Conservation (phyloP, 2,797 vertebrate genomes). For the Acanthopagrus latus region DNA sequence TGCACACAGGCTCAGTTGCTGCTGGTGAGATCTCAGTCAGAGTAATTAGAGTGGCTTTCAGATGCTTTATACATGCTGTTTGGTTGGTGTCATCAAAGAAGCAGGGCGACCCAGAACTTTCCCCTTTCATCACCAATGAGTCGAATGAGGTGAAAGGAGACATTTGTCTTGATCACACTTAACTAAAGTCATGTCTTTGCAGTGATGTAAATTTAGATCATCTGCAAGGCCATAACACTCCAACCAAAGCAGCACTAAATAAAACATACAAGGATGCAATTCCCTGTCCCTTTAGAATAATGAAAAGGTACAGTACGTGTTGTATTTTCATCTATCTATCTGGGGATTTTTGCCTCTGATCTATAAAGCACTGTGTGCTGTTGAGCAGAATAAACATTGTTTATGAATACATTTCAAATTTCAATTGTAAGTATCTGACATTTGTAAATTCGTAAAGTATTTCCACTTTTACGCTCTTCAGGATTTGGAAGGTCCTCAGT, state of each 20-base stretch:
- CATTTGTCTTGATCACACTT: slow-evolving; percentile 35
- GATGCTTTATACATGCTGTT: slow-evolving; percentile 37
- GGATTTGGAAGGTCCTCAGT: neutral
- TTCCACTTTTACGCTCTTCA: slow-evolving; percentile 3
- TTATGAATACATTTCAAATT: slow-evolving; percentile 22
- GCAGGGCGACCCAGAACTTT: slow-evolving; percentile 24
- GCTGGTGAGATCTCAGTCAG: slow-evolving; percentile 39
- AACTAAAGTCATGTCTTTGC: slow-evolving; percentile 19
- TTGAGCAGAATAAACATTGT: slow-evolving; percentile 18
- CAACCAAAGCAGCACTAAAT: neutral
- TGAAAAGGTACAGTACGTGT: slow-evolving; percentile 8
- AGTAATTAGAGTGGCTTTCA: slow-evolving; percentile 36
- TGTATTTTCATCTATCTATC: slow-evolving; percentile 26
- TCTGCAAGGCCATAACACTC: slow-evolving; percentile 12
- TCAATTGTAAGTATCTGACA: slow-evolving; percentile 11
- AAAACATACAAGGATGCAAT: slow-evolving; percentile 17
- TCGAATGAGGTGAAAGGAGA: slow-evolving; percentile 40
- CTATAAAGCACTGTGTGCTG: slow-evolving; percentile 27
- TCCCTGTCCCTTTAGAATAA: slow-evolving; percentile 18
- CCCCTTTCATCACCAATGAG: slow-evolving; percentile 32
- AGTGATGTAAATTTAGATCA: slow-evolving; percentile 13
- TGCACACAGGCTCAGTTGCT: slow-evolving; percentile 6
- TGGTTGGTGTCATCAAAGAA: slow-evolving; percentile 50
- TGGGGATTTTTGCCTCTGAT: slow-evolving; percentile 24
- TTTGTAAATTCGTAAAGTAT: slow-evolving; percentile 6